Evolutionary conservation across 1,140 invertebrate species (phyloP).

Genomic region (Ephestia elutella): DNA sequence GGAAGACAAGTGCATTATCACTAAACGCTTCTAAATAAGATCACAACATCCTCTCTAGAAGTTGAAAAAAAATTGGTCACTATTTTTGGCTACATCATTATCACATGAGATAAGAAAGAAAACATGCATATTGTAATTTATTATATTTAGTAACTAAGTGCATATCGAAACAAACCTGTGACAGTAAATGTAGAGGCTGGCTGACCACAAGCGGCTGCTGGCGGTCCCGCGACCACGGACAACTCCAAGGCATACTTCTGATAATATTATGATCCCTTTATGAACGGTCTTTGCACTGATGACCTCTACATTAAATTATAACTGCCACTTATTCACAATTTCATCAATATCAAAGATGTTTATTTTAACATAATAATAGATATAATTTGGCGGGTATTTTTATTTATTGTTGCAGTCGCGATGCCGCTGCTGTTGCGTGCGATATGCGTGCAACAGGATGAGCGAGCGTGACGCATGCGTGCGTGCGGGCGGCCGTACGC

Average conservation of each 20-base stretch:
- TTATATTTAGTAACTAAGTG: too few species aligned
- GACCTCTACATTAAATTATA: conserved; percentile 15
- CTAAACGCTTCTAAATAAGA: too few species aligned
- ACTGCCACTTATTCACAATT: conserved; percentile 4
- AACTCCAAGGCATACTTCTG: conserved; percentile 58
- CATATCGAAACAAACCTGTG: conserved; percentile 38
- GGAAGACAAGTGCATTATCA: background rate
- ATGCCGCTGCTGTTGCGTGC: conserved; percentile 9
- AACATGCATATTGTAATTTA: too few species aligned
- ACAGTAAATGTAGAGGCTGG: conserved; percentile 29
- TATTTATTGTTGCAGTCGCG: background rate
- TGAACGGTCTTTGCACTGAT: conserved; percentile 21
- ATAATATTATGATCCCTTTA: conserved; percentile 15
- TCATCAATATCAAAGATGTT: background rate
- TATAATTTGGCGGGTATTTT: background rate
- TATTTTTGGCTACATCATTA: background rate
- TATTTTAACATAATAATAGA: too few species aligned
- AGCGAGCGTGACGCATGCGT: conserved; percentile 44
- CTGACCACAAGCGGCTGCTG: conserved; percentile 41
- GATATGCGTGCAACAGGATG: conserved; percentile 41
- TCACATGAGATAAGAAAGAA: background rate
- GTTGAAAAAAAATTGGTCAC: background rate
- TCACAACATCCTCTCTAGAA: too few species aligned
- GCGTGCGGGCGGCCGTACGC: conserved; percentile 47
- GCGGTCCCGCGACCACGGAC: conserved; percentile 58